phyloP scores from a whole-genome alignment of 1,140 invertebrate genomes.

The Drosophila fuyamai region DNA sequence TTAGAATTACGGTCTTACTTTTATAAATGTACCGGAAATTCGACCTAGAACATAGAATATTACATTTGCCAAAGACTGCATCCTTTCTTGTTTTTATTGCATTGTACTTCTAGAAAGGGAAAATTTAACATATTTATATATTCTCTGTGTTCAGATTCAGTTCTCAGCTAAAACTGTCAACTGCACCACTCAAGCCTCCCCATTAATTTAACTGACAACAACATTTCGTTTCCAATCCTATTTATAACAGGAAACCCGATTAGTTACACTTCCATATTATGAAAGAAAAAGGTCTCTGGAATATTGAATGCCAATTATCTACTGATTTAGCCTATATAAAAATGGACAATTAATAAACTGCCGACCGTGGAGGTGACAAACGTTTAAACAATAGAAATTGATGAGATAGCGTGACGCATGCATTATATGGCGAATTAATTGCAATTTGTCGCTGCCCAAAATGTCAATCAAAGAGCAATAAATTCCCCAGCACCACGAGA shows the following conservation, averaged over 20 bases:
- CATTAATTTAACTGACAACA: slow-evolving; percentile 8
- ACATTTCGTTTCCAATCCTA: background rate
- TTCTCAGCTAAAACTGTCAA: slow-evolving; percentile 6
- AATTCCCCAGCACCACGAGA: slow-evolving; percentile 38
- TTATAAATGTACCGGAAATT: too few species aligned
- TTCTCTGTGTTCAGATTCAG: slow-evolving; percentile 6
- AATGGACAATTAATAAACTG: slow-evolving; percentile 79
- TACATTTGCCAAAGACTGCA: too few species aligned
- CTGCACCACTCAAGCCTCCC: background rate
- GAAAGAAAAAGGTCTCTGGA: slow-evolving; percentile 56
- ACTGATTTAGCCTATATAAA: slow-evolving; percentile 56
- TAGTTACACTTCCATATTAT: slow-evolving; percentile 58
- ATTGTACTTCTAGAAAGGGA: too few species aligned
- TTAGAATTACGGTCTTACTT: too few species aligned
- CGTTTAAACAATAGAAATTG: slow-evolving; percentile 81
- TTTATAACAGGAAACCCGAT: slow-evolving; percentile 32
- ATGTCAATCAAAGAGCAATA: slow-evolving; percentile 80
- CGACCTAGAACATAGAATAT: too few species aligned
- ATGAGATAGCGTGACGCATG: slow-evolving; percentile 79
- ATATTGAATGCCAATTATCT: slow-evolving; percentile 50
- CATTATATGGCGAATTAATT: slow-evolving; percentile 81
- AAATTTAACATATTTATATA: background rate
- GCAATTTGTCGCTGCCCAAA: slow-evolving; percentile 55
- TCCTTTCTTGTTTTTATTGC: too few species aligned
- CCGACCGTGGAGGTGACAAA: slow-evolving; percentile 66